These are phyloP conservation scores for Fregetta grallaria DNA, from an alignment of 2,113 vertebrate genomes.

Conservation along the genomic window DNA sequence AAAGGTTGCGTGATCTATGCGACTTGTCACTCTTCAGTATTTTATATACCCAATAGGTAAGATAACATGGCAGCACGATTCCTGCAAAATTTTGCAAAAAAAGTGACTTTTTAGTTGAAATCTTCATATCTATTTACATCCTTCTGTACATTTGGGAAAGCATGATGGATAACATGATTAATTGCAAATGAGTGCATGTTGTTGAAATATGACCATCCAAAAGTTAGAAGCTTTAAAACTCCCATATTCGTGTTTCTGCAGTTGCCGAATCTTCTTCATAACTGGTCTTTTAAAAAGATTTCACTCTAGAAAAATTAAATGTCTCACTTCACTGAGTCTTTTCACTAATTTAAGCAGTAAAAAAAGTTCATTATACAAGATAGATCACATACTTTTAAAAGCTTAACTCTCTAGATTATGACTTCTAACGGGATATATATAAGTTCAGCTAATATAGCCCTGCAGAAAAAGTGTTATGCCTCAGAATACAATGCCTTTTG, in stretches of 20 bases:
- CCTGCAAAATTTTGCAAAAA: background rate
- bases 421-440: background rate
- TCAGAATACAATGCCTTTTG: background rate
- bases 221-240: background rate
- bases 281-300: constrained; percentile 6
- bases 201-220: background rate
- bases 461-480: background rate
- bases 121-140: background rate
- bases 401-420: background rate
- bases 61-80: fast-evolving
- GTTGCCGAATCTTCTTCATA: constrained; percentile 11
- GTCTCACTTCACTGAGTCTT: background rate
- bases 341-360: background rate
- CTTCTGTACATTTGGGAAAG: background rate
- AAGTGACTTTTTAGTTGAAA: background rate
- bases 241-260: background rate
- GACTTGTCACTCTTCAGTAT: background rate
- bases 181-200: background rate
- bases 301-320: constrained; percentile 17
- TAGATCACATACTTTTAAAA: constrained; percentile 10
- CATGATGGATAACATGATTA: background rate
- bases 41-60: background rate
- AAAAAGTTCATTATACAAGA: background rate
- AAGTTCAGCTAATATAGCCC: background rate
- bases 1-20: background rate